Evolutionary conservation across 2,888 invertebrate genomes (phyloP).

Genomic region (Ornithoptera alexandrae): DNA sequence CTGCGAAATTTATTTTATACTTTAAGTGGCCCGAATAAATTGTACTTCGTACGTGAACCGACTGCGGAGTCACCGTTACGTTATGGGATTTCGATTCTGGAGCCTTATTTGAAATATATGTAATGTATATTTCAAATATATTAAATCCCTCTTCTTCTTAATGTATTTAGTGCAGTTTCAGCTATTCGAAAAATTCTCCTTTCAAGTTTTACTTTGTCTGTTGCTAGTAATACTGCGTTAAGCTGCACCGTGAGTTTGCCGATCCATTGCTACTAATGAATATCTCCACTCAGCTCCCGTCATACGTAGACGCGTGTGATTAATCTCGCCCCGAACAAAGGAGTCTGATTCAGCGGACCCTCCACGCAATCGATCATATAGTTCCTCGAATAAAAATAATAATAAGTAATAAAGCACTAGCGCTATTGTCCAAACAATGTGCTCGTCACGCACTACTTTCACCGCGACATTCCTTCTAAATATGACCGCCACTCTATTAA

Average conservation of each 20-base stretch:
- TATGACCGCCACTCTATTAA: background rate
- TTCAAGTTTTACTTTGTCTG: background rate
- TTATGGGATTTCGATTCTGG: conserved; percentile 35
- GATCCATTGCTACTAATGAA: conserved; percentile 60
- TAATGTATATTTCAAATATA: conserved; percentile 31
- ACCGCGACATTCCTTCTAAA: conserved; percentile 24
- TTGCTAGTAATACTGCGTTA: conserved; percentile 2
- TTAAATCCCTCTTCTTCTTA: conserved; percentile 19
- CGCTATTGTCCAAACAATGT: conserved; percentile 68
- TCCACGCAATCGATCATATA: conserved; percentile 71
- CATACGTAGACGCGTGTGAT: conserved; percentile 67
- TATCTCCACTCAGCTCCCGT: conserved; percentile 63
- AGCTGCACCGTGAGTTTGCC: conserved; percentile 41
- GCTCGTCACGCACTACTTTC: conserved; percentile 66
- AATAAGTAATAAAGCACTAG: conserved; percentile 68
- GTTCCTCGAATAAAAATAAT: conserved; percentile 76
- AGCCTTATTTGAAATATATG: conserved; percentile 28
- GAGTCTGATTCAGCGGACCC: conserved; percentile 67
- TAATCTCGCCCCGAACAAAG: conserved; percentile 74
- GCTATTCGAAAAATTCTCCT: background rate
- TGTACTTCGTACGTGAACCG: conserved; percentile 65
- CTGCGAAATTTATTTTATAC: conserved; percentile 61
- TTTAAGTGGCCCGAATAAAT: conserved; percentile 69
- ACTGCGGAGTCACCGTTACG: conserved; percentile 52
- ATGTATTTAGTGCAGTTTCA: conserved; percentile 2